Conservation (phyloP, 2,797 vertebrate species). For the Vultur gryphus region DNA sequence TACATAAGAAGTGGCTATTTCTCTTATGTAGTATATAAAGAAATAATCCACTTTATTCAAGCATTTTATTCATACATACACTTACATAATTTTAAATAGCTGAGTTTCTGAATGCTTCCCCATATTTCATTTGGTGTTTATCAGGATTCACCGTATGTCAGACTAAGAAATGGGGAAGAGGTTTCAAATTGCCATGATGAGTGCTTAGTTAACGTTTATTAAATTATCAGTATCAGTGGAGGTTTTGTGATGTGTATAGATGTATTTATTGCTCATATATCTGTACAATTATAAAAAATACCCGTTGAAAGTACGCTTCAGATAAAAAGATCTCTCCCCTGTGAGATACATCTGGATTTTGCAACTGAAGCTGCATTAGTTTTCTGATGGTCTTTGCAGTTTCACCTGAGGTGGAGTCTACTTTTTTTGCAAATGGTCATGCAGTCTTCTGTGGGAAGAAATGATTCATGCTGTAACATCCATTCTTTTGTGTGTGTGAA, state of each 20-base stretch:
- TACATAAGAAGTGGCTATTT: not conserved
- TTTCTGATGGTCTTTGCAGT: not conserved
- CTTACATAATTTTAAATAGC: not conserved
- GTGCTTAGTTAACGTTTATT: not conserved
- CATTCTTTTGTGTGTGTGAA: not conserved
- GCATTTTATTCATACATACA: not conserved
- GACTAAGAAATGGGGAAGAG: not conserved
- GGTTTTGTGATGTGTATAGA: not conserved
- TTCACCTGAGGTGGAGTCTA: not conserved
- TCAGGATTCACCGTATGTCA: not conserved
- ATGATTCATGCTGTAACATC: not conserved
- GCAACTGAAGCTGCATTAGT: not conserved
- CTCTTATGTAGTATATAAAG: not conserved
- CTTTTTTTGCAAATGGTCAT: not conserved
- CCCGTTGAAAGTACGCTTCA: not conserved
- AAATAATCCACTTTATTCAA: not conserved
- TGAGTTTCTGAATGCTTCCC: not conserved
- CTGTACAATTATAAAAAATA: not conserved
- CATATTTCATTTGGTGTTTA: not conserved
- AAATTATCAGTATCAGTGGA: not conserved
- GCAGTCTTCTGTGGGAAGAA: not conserved
- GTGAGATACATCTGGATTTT: not conserved
- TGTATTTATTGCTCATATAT: not conserved
- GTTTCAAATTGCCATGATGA: not conserved
- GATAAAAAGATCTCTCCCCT: not conserved